Conservation (phyloP, 1,140 invertebrate genomes). For the Drosophila miranda region DNA sequence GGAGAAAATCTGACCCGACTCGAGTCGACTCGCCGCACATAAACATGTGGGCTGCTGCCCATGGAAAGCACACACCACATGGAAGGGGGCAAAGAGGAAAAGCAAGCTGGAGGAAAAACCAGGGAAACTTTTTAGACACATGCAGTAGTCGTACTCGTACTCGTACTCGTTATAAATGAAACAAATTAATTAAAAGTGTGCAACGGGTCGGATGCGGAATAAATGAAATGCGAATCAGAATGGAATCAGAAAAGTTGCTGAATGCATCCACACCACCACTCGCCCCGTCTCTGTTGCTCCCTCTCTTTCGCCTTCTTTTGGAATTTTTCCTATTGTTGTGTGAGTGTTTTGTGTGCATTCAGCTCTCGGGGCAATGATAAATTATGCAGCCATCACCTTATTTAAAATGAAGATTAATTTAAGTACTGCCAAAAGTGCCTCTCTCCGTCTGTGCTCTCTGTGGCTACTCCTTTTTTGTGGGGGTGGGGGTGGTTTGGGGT, state of each 20-base stretch:
- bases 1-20: too few relatives aligned
- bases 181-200: conserved; percentile 77
- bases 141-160: too few relatives aligned
- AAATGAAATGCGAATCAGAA: conserved; percentile 58
- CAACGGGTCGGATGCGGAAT: conserved; percentile 58
- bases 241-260: conserved; percentile 26
- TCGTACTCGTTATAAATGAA: conserved; percentile 43
- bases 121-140: too few relatives aligned
- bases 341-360: conserved; percentile 7
- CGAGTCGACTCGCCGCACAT: too few relatives aligned
- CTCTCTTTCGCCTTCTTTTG: too few relatives aligned
- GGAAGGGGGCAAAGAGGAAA: too few relatives aligned
- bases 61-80: too few relatives aligned
- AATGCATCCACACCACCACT: conserved; percentile 4
- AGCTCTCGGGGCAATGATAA: conserved; percentile 33
- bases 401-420: conserved; percentile 71
- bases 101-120: too few relatives aligned
- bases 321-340: conserved; percentile 12
- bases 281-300: too few relatives aligned
- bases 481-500: too few relatives aligned
- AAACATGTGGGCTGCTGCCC: too few relatives aligned
- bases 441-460: background rate
- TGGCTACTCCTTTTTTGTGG: background rate
- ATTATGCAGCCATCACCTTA: conserved; percentile 55
- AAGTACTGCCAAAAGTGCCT: conserved; percentile 36